Evolutionary conservation across 2,888 invertebrate genomes (phyloP).

Genomic region (Parthenolecanium corni): DNA sequence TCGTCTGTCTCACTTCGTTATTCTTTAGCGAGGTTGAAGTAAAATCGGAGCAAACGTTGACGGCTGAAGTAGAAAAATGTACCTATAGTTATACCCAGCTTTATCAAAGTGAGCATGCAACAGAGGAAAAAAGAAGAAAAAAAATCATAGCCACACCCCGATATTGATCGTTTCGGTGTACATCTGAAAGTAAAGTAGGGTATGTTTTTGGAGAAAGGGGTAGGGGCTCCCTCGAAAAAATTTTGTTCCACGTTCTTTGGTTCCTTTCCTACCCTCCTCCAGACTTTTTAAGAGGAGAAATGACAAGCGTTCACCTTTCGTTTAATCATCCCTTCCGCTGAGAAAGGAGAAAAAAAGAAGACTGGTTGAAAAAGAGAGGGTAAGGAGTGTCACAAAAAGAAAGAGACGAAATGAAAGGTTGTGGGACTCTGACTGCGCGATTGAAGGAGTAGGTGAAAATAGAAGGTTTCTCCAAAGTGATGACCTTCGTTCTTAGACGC

Average conservation of each 20-base stretch:
- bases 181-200: conserved; percentile 11
- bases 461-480: neutral
- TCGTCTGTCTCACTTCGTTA: too few species aligned
- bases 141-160: conserved; percentile 18
- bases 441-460: conserved; percentile 11
- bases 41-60: too few species aligned
- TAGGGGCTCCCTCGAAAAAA: neutral
- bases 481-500: neutral
- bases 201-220: neutral
- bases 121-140: neutral
- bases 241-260: neutral
- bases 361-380: too few species aligned
- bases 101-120: too few species aligned
- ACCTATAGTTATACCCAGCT: too few species aligned
- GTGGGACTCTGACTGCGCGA: conserved; percentile 10
- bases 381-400: too few species aligned
- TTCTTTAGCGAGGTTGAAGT: too few species aligned
- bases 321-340: conserved; percentile 20
- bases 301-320: conserved; percentile 15
- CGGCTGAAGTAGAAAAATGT: too few species aligned
- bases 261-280: neutral
- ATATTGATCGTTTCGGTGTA: conserved; percentile 20
- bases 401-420: too few species aligned
- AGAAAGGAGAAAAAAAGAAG: conserved; percentile 7
- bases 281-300: neutral